These are phyloP conservation scores for Andrena fulva DNA, from an alignment of 2,888 invertebrate species.

Conservation along the genomic window DNA sequence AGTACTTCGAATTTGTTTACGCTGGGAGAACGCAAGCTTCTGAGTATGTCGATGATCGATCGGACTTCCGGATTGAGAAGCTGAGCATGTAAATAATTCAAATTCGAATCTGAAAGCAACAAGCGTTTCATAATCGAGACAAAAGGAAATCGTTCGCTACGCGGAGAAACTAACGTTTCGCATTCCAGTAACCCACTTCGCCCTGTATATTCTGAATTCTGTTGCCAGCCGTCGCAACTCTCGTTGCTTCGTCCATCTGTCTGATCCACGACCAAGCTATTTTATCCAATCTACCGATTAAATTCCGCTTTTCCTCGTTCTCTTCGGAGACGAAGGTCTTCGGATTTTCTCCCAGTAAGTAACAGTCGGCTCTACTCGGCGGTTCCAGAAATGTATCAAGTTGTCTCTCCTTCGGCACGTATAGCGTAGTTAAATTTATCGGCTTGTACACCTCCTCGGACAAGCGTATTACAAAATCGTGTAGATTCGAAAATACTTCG, in stretches of 20 bases:
- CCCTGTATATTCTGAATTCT: conserved; percentile 76
- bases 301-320: conserved; percentile 49
- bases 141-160: neutral
- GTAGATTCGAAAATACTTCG: conserved; percentile 85
- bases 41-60: conserved; percentile 78
- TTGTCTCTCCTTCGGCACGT: conserved; percentile 86
- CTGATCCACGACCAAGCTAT: conserved; percentile 85
- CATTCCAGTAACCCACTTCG: conserved; percentile 84
- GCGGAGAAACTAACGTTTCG: conserved; percentile 79
- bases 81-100: conserved; percentile 80
- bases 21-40: conserved; percentile 78
- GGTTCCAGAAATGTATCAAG: conserved; percentile 82
- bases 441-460: conserved; percentile 86
- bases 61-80: conserved; percentile 76
- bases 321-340: conserved; percentile 7
- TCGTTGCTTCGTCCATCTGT: conserved; percentile 85
- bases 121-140: neutral
- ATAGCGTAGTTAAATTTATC: conserved; percentile 86
- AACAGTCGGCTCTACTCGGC: neutral
- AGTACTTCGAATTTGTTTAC: conserved; percentile 77
- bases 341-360: conserved; percentile 25
- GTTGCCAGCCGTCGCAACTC: conserved; percentile 69
- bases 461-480: conserved; percentile 85
- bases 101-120: conserved; percentile 79
- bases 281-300: conserved; percentile 77